phyloP scores from a whole-genome alignment of 2,888 invertebrate species.

The Drosophila monieri region DNA sequence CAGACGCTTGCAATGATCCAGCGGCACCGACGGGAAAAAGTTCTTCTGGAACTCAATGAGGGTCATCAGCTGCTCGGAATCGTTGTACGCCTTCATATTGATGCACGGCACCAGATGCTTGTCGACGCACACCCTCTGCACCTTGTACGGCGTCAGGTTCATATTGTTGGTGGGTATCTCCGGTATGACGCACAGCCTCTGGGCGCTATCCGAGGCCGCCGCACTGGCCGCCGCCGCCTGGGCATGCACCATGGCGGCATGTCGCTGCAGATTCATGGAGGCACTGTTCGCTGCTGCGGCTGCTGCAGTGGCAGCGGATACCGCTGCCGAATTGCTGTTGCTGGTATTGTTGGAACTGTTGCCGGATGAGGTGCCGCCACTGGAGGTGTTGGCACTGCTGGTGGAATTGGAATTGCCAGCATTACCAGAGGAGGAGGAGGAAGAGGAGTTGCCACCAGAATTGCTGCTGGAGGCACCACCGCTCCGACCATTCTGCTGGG shows the following conservation, averaged over 20 bases:
- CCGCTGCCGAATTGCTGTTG: constrained; percentile 1
- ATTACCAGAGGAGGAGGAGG: background rate
- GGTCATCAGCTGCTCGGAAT: constrained; percentile 92
- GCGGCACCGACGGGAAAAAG: constrained; percentile 91
- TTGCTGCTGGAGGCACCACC: constrained; percentile 54
- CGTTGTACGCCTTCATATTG: constrained; percentile 93
- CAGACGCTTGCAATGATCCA: constrained; percentile 90
- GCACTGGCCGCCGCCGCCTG: constrained; percentile 60
- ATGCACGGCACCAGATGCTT: constrained; percentile 93
- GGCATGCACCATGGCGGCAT: constrained; percentile 76
- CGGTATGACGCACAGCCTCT: constrained; percentile 87
- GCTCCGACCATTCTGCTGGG: constrained; percentile 67
- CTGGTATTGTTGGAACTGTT: too few species aligned
- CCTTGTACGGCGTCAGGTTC: constrained; percentile 91
- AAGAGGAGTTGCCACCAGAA: constrained; percentile 65
- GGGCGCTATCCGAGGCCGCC: constrained; percentile 71
- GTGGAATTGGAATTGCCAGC: constrained; percentile 13
- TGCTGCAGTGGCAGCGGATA: too few species aligned
- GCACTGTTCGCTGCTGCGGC: constrained; percentile 48
- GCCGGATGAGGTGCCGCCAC: constrained; percentile 1
- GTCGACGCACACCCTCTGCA: constrained; percentile 92
- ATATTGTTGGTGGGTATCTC: constrained; percentile 88
- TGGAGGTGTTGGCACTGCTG: background rate
- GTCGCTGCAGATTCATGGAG: constrained; percentile 85
- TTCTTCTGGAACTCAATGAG: constrained; percentile 91